phyloP scores from a whole-genome alignment of 2,888 invertebrate genomes.

The Agapostemon virescens region DNA sequence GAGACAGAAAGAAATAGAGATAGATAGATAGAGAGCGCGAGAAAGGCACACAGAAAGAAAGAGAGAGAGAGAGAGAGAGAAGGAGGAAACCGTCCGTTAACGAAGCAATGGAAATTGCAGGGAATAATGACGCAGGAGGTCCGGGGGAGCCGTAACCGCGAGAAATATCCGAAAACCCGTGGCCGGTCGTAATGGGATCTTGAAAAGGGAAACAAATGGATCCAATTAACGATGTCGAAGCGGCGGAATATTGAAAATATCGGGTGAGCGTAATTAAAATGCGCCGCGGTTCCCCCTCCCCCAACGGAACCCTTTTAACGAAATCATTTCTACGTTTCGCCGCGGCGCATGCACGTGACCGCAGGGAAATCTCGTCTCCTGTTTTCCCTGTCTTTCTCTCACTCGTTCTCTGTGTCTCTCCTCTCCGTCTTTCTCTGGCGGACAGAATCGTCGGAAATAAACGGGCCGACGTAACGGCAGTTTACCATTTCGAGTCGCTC shows the following conservation, averaged over 20 bases:
- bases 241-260: slow-evolving; percentile 52
- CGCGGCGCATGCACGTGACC: slow-evolving; percentile 14
- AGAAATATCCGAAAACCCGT: slow-evolving; percentile 48
- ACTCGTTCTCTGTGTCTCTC: neutral
- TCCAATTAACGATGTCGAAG: slow-evolving; percentile 50
- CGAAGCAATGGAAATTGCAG: slow-evolving; percentile 44
- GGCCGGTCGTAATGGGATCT: slow-evolving; percentile 40
- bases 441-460: slow-evolving; percentile 19
- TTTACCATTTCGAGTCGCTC: slow-evolving; percentile 8
- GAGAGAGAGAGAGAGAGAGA: neutral
- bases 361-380: neutral
- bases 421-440: neutral
- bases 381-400: neutral
- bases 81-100: slow-evolving; percentile 15
- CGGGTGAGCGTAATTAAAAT: slow-evolving; percentile 50
- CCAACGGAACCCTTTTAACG: slow-evolving; percentile 16
- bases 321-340: slow-evolving; percentile 28
- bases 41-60: no score
- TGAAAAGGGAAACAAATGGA: slow-evolving; percentile 53
- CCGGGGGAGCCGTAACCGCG: slow-evolving; percentile 39
- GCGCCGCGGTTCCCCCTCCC: neutral
- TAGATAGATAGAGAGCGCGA: no score
- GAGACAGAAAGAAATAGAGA: neutral
- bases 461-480: slow-evolving; percentile 12
- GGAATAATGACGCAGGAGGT: slow-evolving; percentile 41